Base-by-base conservation (phyloP, 2,113 vertebrate genomes). In the Callionymus lyra region DNA sequence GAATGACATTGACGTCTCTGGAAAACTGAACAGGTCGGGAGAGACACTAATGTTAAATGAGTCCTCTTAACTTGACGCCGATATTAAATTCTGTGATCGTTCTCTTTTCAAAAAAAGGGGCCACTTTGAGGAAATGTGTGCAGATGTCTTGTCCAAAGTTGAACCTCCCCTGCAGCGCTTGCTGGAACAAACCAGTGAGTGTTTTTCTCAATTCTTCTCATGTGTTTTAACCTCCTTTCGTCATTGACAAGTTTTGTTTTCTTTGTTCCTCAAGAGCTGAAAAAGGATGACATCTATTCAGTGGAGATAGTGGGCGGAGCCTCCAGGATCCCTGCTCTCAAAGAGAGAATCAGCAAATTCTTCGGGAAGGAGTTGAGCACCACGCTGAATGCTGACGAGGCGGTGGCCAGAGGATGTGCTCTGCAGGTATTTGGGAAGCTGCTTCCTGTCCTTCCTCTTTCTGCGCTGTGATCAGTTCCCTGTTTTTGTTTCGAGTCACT, bases 271-370 rank as follows among this genome's bases (percentile, higher is more conserved):
- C 33, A 38, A 98, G 95, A 81, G 52, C 77, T 98, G 72, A 97
- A 81, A 80, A 92, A 87, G 56, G 95, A 98, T 51, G 94, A 98
- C 74, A 86, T 98, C 80, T 88, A 92, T 79, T 88, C 93, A 32
- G 94, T 98, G 21, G 95, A 98, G 77, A 93, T 98, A 63, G 88
- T 98, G 55, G 95, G 95, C 21, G 95, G 95, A 9, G 87, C 91
- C n/a, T 95, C 94, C 49, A 88, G 94, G 72, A 97, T 96, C 59
- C 95, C 94, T 9, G 84, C 91, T 9, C 84, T 97, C 21, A 98
- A 98, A 79, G 95, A 98, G 70, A 86, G 88, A 81, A 92, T 98
- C 78, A 86, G 86, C 73, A 94, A 90, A 72, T 98, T 91, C 76
- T 98, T 98, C 53, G 91, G 91, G 57, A 98, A 98, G 81, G 92